Evolutionary conservation across 37 sponge, comb jelly and placozoan genomes (phyloP).

Genomic region (Chondrosia reniformis): DNA sequence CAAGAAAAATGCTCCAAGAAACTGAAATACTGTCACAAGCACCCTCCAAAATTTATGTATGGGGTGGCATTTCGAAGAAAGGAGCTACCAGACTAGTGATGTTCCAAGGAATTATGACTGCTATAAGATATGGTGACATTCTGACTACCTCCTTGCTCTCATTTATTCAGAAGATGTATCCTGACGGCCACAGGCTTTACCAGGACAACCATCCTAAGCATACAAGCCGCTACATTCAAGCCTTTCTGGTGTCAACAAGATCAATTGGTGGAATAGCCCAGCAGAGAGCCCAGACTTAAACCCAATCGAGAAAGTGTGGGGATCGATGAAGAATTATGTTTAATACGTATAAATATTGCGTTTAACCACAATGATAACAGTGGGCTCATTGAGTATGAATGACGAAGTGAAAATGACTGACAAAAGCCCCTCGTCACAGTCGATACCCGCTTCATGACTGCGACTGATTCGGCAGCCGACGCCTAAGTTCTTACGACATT

Average conservation of each 20-base stretch:
- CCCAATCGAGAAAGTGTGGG: too few species aligned
- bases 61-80: constrained; percentile 37
- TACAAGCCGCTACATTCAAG: not conserved
- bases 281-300: too few species aligned
- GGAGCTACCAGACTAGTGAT: constrained; percentile 42
- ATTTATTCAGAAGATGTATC: not conserved
- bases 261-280: too few species aligned
- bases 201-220: not conserved
- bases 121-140: constrained; percentile 13
- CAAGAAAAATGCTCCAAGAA: constrained; percentile 1
- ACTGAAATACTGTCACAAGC: constrained; percentile 26
- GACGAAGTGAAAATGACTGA: too few species aligned
- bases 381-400: too few species aligned
- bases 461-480: too few species aligned
- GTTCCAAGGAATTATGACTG: constrained; percentile 44
- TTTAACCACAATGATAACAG: too few species aligned
- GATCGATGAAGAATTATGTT: not conserved
- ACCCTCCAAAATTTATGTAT: constrained; percentile 32
- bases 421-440: too few species aligned
- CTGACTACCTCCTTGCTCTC: constrained; percentile 4
- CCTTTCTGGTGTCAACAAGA: not conserved
- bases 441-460: too few species aligned
- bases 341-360: not conserved
- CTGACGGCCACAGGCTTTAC: not conserved
- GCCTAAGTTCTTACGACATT: too few species aligned